These are phyloP conservation scores for Peromyscus maniculatus DNA, from an alignment of 2,113 vertebrate species.

Conservation along the genomic window DNA sequence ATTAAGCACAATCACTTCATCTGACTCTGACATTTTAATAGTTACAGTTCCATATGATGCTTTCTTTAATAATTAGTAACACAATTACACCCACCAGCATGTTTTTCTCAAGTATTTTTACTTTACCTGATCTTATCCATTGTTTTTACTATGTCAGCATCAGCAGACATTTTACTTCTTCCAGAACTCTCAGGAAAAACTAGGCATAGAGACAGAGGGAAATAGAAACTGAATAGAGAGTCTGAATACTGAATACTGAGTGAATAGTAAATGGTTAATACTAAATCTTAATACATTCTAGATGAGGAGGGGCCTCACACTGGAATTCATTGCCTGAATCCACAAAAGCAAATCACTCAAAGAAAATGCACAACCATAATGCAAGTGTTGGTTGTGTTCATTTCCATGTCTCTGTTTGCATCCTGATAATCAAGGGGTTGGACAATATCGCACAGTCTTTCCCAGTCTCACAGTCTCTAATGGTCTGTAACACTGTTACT, in stretches of 20 bases:
- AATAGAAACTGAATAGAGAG: neutral
- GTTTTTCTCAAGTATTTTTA: neutral
- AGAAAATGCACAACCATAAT: neutral
- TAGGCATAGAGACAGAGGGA: neutral
- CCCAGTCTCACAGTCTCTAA: neutral
- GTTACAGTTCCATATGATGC: neutral
- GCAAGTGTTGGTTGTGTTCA: accelerated
- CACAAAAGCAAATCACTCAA: neutral
- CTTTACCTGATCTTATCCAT: neutral
- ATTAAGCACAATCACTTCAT: neutral
- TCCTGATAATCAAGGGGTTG: neutral
- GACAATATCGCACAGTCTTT: neutral
- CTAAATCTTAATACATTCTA: neutral
- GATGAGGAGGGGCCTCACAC: too few species aligned
- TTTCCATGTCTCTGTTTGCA: neutral
- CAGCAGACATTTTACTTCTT: too few species aligned
- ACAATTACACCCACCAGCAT: neutral
- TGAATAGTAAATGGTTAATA: neutral
- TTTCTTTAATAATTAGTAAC: neutral
- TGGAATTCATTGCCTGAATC: neutral
- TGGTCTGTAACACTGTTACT: neutral
- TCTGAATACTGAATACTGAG: neutral
- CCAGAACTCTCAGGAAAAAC: neutral
- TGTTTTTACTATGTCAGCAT: neutral
- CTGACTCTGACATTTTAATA: neutral